Base-by-base conservation (phyloP, 2,888 invertebrate species). In the Sminthurinus aureus region DNA sequence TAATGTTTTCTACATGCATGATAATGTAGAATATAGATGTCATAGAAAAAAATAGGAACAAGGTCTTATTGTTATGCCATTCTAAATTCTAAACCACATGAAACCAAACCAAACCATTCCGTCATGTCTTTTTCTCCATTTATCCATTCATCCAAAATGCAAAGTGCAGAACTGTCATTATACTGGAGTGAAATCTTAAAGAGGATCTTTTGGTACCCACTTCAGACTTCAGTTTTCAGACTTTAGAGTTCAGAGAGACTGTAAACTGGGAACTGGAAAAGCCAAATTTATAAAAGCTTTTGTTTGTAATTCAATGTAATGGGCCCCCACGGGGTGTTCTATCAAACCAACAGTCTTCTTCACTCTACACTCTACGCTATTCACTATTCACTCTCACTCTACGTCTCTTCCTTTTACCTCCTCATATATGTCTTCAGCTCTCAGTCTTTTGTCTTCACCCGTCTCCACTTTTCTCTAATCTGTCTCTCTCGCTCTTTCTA, bases 201-300 rank as follows among this genome's bases (percentile, higher is more conserved):
- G 38, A 38, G 38, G 6, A 38, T 38, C 38, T 38, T 38, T 38
- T 38, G 1, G 38, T 38, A 38, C 38, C 38, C 38, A 38, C 38
- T 38, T 38, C 38, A 38, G 38, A 38, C 38, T 38, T 38, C n/a
- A n/a, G n/a, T n/a, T 8, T 67, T 11, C 6, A 12, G 67, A 38
- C 38, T 38, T 38, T 6, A 38, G 38, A 38, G 3, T 38, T 38
- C 26, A 22, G 24, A 15, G 20, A 24, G 22, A 15, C 71, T 15
- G 26, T 71, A 71, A 20, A 20, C 12, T 76, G 51, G 52, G 52
- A 50, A 67, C 38, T 52, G 79, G 38, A 24, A 79, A 79, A 69
- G 69, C 69, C 69, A 69, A 79, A 79, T 69, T 71, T 80, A 71
- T 80, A 80, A 80, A 80, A 80, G 80, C 80, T 80, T 80, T 80